Conservation (phyloP, 2,113 vertebrate genomes). For the Nothobranchius furzeri region DNA sequence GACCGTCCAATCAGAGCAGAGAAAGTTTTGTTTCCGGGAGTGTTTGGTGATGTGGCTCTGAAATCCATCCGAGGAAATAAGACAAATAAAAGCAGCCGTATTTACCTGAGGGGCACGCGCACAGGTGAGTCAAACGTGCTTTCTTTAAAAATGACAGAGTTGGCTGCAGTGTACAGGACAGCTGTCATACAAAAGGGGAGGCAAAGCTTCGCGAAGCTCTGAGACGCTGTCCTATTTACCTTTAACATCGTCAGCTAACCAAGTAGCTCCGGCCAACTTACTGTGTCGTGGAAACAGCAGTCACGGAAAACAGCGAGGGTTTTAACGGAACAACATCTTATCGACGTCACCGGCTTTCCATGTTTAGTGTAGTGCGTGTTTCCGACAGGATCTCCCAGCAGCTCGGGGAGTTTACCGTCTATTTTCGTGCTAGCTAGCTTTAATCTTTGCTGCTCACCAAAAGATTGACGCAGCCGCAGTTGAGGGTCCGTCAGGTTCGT, state of each 20-base stretch:
- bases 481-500: constrained; percentile 40
- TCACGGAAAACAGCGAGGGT: constrained; percentile 11
- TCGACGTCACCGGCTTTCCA: not conserved
- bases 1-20: constrained; percentile 70
- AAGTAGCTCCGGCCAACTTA: constrained; percentile 49
- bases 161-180: not conserved
- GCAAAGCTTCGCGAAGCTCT: constrained; percentile 3
- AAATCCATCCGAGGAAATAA: constrained; percentile 73
- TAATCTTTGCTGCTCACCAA: constrained; percentile 64
- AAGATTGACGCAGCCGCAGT: constrained; percentile 75
- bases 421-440: constrained; percentile 46
- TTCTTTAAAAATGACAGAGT: not conserved
- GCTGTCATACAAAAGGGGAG: constrained; percentile 13
- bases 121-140: constrained; percentile 65
- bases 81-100: constrained; percentile 54
- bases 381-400: not conserved
- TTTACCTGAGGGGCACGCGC: constrained; percentile 37
- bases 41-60: constrained; percentile 83
- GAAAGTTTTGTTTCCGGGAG: constrained; percentile 79
- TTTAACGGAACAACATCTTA: not conserved
- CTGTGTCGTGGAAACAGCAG: constrained; percentile 21
- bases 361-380: constrained; percentile 1
- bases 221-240: constrained; percentile 44
- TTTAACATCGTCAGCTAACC: constrained; percentile 38
- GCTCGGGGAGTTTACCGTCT: constrained; percentile 21